These are phyloP conservation scores for Phalloptychus januarius DNA, from an alignment of 2,797 vertebrate species.

Conservation along the genomic window DNA sequence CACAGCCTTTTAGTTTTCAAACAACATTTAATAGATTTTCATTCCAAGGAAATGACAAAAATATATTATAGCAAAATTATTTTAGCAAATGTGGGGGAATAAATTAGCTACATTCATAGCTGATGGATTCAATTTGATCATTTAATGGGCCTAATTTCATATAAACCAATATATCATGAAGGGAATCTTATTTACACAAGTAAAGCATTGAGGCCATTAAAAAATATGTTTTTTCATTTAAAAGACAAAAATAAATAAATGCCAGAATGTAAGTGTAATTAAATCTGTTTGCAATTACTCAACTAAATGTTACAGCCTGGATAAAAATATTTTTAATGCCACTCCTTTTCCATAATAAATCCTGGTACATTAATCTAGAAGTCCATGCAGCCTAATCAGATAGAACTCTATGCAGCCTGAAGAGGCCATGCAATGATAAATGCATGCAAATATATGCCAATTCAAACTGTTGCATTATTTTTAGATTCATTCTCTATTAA, in stretches of 20 bases:
- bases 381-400: slow-evolving; percentile 2
- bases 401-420: background rate
- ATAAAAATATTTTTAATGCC: background rate
- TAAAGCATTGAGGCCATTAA: background rate
- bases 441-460: background rate
- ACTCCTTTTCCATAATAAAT: slow-evolving; percentile 2
- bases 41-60: background rate
- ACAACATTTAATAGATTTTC: background rate
- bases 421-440: background rate
- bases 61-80: background rate
- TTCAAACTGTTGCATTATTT: slow-evolving; percentile 16
- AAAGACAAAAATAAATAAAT: background rate
- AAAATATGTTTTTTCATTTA: background rate
- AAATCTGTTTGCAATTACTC: slow-evolving; percentile 22
- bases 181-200: slow-evolving; percentile 1
- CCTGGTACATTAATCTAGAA: too few relatives aligned
- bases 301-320: slow-evolving; percentile 1
- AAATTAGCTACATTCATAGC: background rate
- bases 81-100: background rate
- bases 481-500: slow-evolving; percentile 16
- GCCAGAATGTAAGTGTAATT: slow-evolving; percentile 11
- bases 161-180: slow-evolving; percentile 12
- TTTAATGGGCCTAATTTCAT: background rate
- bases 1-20: background rate
- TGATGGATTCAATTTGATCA: background rate